These are phyloP conservation scores for Andrena marginata DNA, from an alignment of 2,888 invertebrate species.

Conservation along the genomic window DNA sequence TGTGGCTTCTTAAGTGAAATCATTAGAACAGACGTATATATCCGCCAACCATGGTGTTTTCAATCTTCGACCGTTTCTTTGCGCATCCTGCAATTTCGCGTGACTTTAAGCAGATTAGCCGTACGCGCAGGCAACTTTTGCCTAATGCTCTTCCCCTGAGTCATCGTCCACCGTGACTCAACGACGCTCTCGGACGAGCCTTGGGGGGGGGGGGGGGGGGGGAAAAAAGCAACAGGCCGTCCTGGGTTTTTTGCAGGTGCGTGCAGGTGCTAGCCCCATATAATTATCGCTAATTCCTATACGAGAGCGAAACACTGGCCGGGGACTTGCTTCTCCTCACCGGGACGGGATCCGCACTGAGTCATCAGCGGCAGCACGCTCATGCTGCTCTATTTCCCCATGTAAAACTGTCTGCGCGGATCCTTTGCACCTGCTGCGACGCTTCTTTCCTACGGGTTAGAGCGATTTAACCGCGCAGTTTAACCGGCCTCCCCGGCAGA, in stretches of 20 bases:
- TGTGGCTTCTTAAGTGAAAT: background rate
- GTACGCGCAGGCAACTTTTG: background rate
- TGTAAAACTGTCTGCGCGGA: slow-evolving; percentile 54
- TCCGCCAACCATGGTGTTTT: background rate
- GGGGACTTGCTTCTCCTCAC: slow-evolving; percentile 64
- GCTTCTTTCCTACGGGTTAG: background rate
- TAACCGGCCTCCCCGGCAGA: slow-evolving; percentile 6
- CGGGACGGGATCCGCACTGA: slow-evolving; percentile 59
- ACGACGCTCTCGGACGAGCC: slow-evolving; percentile 12
- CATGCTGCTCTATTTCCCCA: slow-evolving; percentile 62
- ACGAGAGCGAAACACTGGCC: slow-evolving; percentile 71
- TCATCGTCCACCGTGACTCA: slow-evolving; percentile 55
- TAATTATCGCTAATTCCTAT: slow-evolving; percentile 75
- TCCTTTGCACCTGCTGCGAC: slow-evolving; percentile 60
- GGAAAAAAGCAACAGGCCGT: slow-evolving; percentile 53
- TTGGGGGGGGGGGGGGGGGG: too few species aligned
- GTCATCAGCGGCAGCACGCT: slow-evolving; percentile 57
- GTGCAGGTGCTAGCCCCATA: slow-evolving; percentile 72
- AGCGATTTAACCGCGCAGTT: slow-evolving; percentile 44
- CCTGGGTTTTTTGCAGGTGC: slow-evolving; percentile 70
- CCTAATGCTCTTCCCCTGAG: slow-evolving; percentile 37
- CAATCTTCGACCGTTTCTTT: background rate
- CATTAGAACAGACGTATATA: background rate
- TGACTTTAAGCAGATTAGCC: slow-evolving; percentile 20
- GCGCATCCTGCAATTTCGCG: slow-evolving; percentile 10